Evolutionary conservation across 1,140 invertebrate genomes (phyloP), one percentile per base, ranked within the genome.

Genomic region (Drosophila seguyi): DNA sequence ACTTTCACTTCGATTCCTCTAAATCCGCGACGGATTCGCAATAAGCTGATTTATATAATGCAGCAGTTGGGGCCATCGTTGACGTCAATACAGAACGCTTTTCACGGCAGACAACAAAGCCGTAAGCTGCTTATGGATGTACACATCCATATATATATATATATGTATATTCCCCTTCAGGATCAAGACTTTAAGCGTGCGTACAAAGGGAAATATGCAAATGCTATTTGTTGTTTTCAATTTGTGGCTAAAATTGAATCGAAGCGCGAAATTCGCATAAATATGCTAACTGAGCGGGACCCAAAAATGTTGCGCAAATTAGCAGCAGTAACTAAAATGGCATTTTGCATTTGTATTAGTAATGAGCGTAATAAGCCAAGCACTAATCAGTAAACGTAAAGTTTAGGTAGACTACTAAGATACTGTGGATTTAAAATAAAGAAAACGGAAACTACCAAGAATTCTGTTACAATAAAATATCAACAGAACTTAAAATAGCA

Each of bases 231-330:
- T 87, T 83, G 74, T 87, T 82, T 72, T 69, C 75, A 48, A 73
- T 69, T 79, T 83, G 72, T 61, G 73, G 71, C 58, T 72, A 68
- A 67, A 76, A 79, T 76, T 71, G 81, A 76, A 75, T 77, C 77
- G 73, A 80, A 81, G 80, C 82, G 72, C 57, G 38, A 84, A 88
- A 61, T 78, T 88, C 80, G 55, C 84, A 81, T 78, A 88, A 84
- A 90, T 88, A 88, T 84, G 80, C 81, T 88, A 88, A 88, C 87
- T 87, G 68, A 88, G 72, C 72, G 61, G 34, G 8, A 7, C 22
- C 66, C 56, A 76, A 56, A 83, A 66, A 85, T 85, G 56, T 76
- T 76, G 73, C 73, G 56, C 61, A 80, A 87, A 87, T 87, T 88
- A 80, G 84, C 63, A 76, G 34, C 62, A 84, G 79, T 68, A 62